Evolutionary conservation across 2,888 invertebrate species (phyloP), one percentile per base, ranked within the genome.

Genomic region (Hymenopus coronatus): DNA sequence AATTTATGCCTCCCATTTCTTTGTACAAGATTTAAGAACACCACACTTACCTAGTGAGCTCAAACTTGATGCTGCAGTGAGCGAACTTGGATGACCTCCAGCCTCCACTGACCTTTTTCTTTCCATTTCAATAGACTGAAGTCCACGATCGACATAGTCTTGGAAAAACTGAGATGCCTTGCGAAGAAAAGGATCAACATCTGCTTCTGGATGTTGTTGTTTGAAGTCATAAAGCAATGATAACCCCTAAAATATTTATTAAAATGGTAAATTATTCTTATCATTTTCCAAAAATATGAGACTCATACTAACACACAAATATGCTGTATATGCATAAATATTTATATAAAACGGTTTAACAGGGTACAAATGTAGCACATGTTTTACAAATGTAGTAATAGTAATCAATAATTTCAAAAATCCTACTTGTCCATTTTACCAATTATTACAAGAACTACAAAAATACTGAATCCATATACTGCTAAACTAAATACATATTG

Each of bases 101-200:
- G 28, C 27, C 81, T 25, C 83, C 46, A 25, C 84, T 2, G 84
- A 27, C 54, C 54, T 88, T 86, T 81, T 88, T 33, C 93, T 92
- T 90, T 94, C 94, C 81, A 91, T 91, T 89, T 95, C 95, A 70
- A 96, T 96, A 88, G 94, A 94, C 91, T 95, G 95, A 90, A 98
- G 93, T 0, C 97, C 97, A 87, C 96, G 94, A 93, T 97, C 96
- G 91, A 98, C 97, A 92, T 97, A 98, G 92, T 97, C 96, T 92
- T 97, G 97, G 94, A 98, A 98, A 93, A 97, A 97, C 92, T 96
- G 96, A 87, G 97, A 97, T 0, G 97, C 96, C 92, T 97, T 97
- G 91, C 96, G 96, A 93, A 98, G 95, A 93, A 97, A 97, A 46
- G 97, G 97, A 93, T 97, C 97, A 83, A 97, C 95, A 92, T 98